Evolutionary conservation across 2,113 vertebrate genomes (phyloP), one percentile per base, ranked within the genome.

Genomic region (Oostethus manadensis): DNA sequence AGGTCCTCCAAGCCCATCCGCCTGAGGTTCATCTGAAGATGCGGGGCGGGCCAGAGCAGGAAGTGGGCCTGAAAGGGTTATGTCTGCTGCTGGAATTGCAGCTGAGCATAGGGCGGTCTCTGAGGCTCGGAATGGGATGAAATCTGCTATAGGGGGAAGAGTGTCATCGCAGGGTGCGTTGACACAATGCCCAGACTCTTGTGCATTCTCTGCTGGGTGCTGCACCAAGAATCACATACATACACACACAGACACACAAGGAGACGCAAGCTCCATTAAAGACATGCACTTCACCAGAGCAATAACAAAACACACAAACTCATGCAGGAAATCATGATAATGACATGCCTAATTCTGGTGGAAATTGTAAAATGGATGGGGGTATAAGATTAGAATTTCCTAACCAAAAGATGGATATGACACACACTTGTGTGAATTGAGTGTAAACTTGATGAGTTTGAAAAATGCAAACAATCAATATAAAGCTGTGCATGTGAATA

Each of bases 191-290:
- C 73, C 88, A 45, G 59, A 78, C 74, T 90, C 89, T 84, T 88
- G 91, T 1, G 54, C 62, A 58, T 73, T 40, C 23, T 76, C 86
- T 84, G 84, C 90, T 86, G 91, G 64, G 76, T 90, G 90, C 95
- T 98, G 90, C 86, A 62, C 86, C 78, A 64, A 90, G 65, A 90
- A 81, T 89, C 76, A 90, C 81, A 89, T 72, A 89, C 69, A 88
- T 64, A 88, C 58, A 84, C 76, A 83, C 71, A 48, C 46, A 48
- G 1, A 33, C 29, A 33, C 35, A 55, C 53, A 55, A 14, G 35
- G 35, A 55, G 53, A 55, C 20, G 76, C 80, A 85, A 71, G 81
- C 79, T 76, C 68, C 71, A 86, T 87, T 85, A 87, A 80, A 78
- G 44, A 81, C 89, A 87, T 88, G 84, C 89, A 79, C 68, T 74